Base-by-base conservation (phyloP, 1,140 invertebrate genomes). In the Drosophila gunungcola region DNA sequence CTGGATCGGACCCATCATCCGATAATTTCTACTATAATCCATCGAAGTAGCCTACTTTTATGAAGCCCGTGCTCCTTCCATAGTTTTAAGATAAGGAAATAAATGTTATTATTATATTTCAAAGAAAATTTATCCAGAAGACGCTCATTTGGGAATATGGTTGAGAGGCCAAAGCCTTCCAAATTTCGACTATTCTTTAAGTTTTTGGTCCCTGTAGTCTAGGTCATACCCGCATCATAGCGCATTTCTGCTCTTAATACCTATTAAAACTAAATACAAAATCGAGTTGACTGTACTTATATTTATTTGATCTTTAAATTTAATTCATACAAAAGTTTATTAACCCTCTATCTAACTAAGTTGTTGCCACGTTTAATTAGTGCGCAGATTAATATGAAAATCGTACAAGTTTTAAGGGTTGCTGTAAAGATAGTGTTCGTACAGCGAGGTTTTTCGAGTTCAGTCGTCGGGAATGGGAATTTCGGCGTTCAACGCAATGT, bases 401-500 rank as follows among this genome's bases (percentile, higher is more conserved):
- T 57, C 48, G 29, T 48, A 36, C 5, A 45, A 42, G 38, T 51
- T 43, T 62, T 78, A 84, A 75, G 81, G 81, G 81, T 84, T 76
- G 80, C 73, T 79, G 67, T 67, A 34, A 72, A 76, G 72, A 64
- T 65, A 68, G 64, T 52, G 80, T 32, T 49, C 7, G 27, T 49
- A 51, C 29, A 34, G 48, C n/a, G 12, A 32, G 27, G 29, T 34
- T 32, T 51, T 51, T 51, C 29, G 3, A 51, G 34, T 34, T 10
- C 9, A 34, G 48, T 51, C 29, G 48, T 51, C 29, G 48, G 64
- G 49, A 43, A 56, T 55, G 41, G 48, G 60, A 58, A 79, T 76
- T 76, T 85, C 81, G 73, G 70, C 46, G 78, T 61, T 86, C 68
- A 64, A 57, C 80, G 80, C 80, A 81, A 81, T 81, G 52, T 78